Evolutionary conservation across 2,888 invertebrate species (phyloP).

Genomic region (Ophion costatus): DNA sequence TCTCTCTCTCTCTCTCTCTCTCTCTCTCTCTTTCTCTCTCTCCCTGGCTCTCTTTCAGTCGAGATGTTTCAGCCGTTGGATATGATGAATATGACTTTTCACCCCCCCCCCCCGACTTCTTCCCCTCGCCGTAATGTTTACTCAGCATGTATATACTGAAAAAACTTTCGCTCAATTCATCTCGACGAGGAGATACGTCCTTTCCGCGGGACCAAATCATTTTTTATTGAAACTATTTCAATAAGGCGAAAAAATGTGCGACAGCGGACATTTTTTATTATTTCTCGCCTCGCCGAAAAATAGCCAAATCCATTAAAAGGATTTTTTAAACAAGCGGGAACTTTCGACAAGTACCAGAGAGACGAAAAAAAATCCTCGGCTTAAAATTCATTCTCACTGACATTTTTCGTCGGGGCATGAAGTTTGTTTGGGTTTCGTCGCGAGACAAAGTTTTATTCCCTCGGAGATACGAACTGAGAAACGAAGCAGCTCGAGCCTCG

Average conservation of each 20-base stretch:
- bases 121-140: constrained; percentile 41
- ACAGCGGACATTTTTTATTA: constrained; percentile 10
- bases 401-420: constrained; percentile 1
- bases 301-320: no score
- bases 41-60: constrained; percentile 20
- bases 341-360: no score
- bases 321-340: no score
- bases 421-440: constrained; percentile 3
- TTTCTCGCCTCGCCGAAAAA: no score
- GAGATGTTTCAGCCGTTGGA: constrained; percentile 44
- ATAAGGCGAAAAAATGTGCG: constrained; percentile 50
- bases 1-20: background rate
- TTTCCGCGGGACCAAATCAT: constrained; percentile 22
- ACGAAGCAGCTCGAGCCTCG: background rate
- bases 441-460: background rate
- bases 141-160: constrained; percentile 50
- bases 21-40: background rate
- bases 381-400: constrained; percentile 11
- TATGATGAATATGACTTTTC: constrained; percentile 50
- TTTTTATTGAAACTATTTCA: constrained; percentile 61
- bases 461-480: background rate
- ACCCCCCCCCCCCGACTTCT: constrained; percentile 24
- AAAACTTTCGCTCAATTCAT: constrained; percentile 54
- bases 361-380: background rate
- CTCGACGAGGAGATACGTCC: constrained; percentile 12